phyloP scores from a whole-genome alignment of 2,113 vertebrate genomes.

The Mormyrus lacerda region DNA sequence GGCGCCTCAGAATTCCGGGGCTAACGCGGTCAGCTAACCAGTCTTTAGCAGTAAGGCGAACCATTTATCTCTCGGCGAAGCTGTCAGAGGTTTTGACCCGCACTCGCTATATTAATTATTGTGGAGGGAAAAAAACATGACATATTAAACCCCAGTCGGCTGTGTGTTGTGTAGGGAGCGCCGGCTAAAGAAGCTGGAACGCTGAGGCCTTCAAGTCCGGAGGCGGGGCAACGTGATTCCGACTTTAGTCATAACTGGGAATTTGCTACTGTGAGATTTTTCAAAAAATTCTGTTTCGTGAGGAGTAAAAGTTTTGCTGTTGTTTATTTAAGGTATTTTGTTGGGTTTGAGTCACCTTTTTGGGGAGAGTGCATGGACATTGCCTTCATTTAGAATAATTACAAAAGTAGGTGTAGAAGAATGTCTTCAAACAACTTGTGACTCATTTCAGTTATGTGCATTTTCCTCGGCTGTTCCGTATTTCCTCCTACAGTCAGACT shows the following conservation, averaged over 20 bases:
- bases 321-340: background rate
- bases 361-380: background rate
- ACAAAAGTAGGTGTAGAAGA: background rate
- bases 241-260: background rate
- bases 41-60: background rate
- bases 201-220: background rate
- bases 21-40: background rate
- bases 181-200: background rate
- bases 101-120: background rate
- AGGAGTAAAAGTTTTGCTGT: background rate
- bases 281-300: background rate
- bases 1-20: background rate
- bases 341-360: background rate
- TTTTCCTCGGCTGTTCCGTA: background rate
- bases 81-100: background rate
- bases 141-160: background rate
- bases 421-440: background rate
- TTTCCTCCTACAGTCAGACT: background rate
- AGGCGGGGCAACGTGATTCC: background rate
- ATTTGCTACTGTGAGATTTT: background rate
- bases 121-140: background rate
- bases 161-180: background rate
- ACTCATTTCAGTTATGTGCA: background rate
- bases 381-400: background rate
- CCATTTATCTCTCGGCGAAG: background rate